These are phyloP conservation scores for Erythrolamprus reginae DNA, from an alignment of 2,113 vertebrate genomes.

Conservation along the genomic window DNA sequence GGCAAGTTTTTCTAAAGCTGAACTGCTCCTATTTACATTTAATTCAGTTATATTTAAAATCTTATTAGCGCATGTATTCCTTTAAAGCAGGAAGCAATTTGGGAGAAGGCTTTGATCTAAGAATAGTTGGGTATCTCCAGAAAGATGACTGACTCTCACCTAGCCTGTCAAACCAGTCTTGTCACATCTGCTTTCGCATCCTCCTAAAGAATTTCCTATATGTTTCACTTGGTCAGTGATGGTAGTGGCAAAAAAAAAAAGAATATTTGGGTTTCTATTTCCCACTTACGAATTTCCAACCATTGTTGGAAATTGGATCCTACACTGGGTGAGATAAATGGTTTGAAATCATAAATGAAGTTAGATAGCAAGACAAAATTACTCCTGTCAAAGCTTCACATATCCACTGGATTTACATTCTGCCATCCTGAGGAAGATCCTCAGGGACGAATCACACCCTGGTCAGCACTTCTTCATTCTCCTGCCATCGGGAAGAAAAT, in stretches of 20 bases:
- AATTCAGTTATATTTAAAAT: neutral
- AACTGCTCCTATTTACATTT: neutral
- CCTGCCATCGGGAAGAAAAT: no score
- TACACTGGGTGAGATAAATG: neutral
- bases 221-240: neutral
- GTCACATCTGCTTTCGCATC: neutral
- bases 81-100: neutral
- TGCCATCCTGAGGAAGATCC: no score
- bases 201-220: neutral
- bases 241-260: neutral
- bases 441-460: no score
- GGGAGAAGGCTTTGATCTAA: neutral
- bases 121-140: neutral
- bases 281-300: neutral
- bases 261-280: neutral
- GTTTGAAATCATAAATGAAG: neutral
- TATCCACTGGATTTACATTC: neutral
- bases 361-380: neutral
- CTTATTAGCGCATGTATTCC: neutral
- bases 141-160: neutral
- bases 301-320: neutral
- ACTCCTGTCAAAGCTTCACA: neutral
- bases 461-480: no score
- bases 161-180: neutral
- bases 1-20: neutral